Conservation (phyloP, 2,888 invertebrate genomes). For the Gnatocerus cornutus region DNA sequence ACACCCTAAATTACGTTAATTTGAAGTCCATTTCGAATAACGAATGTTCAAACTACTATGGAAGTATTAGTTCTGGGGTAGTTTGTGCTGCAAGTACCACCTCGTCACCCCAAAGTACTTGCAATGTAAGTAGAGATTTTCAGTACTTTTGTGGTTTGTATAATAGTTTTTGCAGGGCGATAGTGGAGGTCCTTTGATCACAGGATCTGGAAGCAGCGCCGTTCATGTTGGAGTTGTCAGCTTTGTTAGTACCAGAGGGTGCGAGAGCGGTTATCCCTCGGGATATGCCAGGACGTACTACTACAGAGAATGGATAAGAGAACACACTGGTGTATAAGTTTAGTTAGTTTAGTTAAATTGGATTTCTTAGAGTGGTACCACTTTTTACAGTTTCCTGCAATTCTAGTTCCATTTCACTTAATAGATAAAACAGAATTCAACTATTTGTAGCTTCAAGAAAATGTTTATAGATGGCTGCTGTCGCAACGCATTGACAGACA, state of each 20-base stretch:
- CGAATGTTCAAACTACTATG: slow-evolving; percentile 7
- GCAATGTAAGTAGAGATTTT: slow-evolving; percentile 9
- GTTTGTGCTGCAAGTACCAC: slow-evolving; percentile 5
- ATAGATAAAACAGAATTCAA: no score
- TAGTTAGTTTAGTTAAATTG: no score
- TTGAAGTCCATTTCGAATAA: slow-evolving; percentile 10
- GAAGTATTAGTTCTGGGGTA: slow-evolving; percentile 6
- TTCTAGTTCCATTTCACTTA: no score
- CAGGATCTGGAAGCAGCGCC: slow-evolving; percentile 17
- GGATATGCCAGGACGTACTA: slow-evolving; percentile 9
- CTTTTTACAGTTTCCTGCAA: no score
- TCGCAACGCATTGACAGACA: no score
- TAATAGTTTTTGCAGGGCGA: slow-evolving; percentile 6
- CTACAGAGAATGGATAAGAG: slow-evolving; percentile 11
- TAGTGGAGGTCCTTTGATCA: slow-evolving; percentile 29
- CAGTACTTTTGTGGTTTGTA: no score
- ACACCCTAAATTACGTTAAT: slow-evolving; percentile 12
- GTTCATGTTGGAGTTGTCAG: slow-evolving; percentile 24
- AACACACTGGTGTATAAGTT: background rate
- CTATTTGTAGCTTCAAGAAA: no score
- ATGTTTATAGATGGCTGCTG: no score
- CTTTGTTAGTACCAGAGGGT: slow-evolving; percentile 16
- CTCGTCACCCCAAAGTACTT: slow-evolving; percentile 4
- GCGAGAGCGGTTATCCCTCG: slow-evolving; percentile 23
- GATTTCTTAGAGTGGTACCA: no score